phyloP scores from a whole-genome alignment of 2,797 vertebrate species.

The Hapalemur alaotrensis region DNA sequence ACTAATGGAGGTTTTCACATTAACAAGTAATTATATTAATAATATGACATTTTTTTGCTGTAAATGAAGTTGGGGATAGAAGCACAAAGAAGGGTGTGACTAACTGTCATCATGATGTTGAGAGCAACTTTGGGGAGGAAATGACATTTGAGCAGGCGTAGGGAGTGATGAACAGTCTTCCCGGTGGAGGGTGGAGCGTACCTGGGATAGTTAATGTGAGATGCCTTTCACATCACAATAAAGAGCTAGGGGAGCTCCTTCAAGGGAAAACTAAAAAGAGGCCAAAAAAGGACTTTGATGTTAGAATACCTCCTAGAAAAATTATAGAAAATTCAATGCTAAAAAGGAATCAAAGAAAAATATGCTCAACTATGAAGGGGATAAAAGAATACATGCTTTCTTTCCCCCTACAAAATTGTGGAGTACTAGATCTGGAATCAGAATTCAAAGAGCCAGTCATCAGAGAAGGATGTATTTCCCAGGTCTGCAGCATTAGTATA shows the following conservation, averaged over 20 bases:
- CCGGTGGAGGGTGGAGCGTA: background rate
- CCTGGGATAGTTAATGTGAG: background rate
- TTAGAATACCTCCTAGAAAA: background rate
- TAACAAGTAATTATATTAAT: background rate
- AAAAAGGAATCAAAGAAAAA: background rate
- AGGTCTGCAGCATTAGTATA: background rate
- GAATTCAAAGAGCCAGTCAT: background rate
- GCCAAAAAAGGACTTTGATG: background rate
- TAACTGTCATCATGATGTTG: background rate
- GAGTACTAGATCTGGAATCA: background rate
- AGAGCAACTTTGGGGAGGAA: background rate
- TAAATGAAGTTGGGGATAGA: background rate
- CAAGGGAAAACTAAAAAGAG: background rate
- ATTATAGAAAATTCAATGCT: background rate
- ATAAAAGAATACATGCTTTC: background rate
- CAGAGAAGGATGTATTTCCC: background rate
- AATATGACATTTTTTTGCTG: background rate
- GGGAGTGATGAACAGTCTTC: background rate
- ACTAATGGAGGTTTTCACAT: background rate
- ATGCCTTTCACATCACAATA: background rate
- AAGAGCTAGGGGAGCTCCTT: background rate
- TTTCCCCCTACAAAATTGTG: background rate
- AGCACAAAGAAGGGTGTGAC: background rate
- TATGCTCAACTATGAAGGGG: background rate
- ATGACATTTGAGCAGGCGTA: background rate